These are phyloP conservation scores for Hypena proboscidalis DNA, from an alignment of 2,888 invertebrate species.

Conservation along the genomic window DNA sequence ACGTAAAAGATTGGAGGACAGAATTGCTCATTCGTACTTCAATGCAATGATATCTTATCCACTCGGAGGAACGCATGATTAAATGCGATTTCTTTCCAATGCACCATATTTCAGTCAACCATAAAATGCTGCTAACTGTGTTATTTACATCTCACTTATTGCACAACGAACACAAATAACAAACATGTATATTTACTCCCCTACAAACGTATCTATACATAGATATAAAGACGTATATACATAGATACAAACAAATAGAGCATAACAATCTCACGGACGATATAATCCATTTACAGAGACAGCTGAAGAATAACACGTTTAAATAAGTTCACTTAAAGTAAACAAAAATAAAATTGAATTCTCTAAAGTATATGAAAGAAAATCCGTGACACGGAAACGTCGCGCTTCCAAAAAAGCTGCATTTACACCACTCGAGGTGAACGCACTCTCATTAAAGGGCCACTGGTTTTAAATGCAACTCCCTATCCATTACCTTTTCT, in stretches of 20 bases:
- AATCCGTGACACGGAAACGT: conserved; percentile 72
- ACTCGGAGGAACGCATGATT: too few relatives aligned
- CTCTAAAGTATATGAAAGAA: conserved; percentile 50
- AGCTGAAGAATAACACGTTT: conserved; percentile 18
- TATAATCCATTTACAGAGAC: conserved; percentile 18
- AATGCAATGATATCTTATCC: too few relatives aligned
- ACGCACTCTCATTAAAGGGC: conserved; percentile 82
- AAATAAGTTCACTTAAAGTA: conserved; percentile 29
- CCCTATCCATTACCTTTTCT: conserved; percentile 51
- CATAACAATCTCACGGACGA: conserved; percentile 15
- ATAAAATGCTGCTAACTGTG: too few relatives aligned
- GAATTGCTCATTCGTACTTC: too few relatives aligned
- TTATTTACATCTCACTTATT: too few relatives aligned
- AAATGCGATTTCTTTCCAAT: too few relatives aligned
- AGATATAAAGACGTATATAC: conserved; percentile 1
- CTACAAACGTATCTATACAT: too few relatives aligned
- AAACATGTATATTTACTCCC: too few relatives aligned
- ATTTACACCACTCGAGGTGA: conserved; percentile 71
- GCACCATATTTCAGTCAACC: too few relatives aligned
- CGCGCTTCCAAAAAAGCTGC: conserved; percentile 66
- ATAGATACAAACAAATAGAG: conserved; percentile 27
- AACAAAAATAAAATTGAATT: conserved; percentile 43
- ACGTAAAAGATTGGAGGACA: too few relatives aligned
- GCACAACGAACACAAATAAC: too few relatives aligned
- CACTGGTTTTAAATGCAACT: conserved; percentile 62